Base-by-base conservation (phyloP, 2,797 vertebrate genomes). In the Hydrolagus colliei region DNA sequence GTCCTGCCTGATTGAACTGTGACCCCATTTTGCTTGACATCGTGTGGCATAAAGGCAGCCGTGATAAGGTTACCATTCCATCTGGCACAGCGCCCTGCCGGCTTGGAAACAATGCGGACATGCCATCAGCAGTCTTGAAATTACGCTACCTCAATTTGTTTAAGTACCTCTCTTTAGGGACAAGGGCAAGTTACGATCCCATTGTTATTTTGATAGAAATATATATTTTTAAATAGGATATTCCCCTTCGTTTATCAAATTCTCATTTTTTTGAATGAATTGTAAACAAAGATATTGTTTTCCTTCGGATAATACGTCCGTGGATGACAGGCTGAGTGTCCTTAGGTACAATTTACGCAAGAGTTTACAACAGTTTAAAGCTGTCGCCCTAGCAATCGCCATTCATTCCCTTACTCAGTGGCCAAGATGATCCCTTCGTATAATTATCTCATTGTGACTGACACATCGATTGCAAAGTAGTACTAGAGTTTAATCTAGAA, bases 321-420 rank as follows among this genome's bases (percentile, higher is more conserved):
- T 41, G 32, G 27, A 27, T 27, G 27, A 63, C 79, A 41, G 79
- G 32, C 41, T 27, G 79, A 35, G 71, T 71, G 65, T 11, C 41
- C 32, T 18, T 41, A 20, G 32, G n/a, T 22, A 1, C 35, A 68
- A 35, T 84, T 84, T 84, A 68, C 65, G 71, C 41, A 71, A 84
- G 71, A 84, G 27, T 10, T 80, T 65, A 10, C 12, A 65, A 65
- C 62, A 80, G 67, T 80, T 52, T 65, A 32, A 63, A 80, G 63
- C 22, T 67, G 78, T 65, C 65, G 78, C 78, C 63, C 65, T 80
- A 80, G 78, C 78, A 80, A 80, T 27, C 61, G 35, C 41, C 27
- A 22, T 32, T 16, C 27, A 22, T 32, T 16, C 18, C 14, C 76
- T 22, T 79, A n/a, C 76, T 59, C 62, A 79, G 62, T 13, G 16